These are phyloP conservation scores for Scartelaos histophorus DNA, from an alignment of 2,113 vertebrate species.

Conservation along the genomic window DNA sequence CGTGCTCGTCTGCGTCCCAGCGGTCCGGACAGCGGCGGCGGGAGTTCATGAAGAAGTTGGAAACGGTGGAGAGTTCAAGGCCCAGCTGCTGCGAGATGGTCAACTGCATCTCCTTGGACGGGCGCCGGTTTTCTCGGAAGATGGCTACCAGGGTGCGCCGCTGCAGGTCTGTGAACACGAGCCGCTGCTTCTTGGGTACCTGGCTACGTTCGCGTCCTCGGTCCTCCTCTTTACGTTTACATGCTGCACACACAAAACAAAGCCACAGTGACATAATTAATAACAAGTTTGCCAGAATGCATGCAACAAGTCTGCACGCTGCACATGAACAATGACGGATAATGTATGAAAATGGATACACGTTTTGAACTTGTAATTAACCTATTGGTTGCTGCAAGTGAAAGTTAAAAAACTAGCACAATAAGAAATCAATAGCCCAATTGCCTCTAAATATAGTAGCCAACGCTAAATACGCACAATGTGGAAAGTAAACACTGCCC, in stretches of 20 bases:
- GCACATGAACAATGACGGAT: neutral
- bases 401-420: neutral
- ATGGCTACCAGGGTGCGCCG: conserved; percentile 97
- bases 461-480: no score
- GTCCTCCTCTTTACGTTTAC: conserved; percentile 98
- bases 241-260: conserved; percentile 76
- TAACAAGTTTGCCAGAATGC: neutral
- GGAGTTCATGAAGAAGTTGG: conserved; percentile 99
- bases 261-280: neutral
- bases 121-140: conserved; percentile 98
- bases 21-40: conserved; percentile 93
- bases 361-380: neutral
- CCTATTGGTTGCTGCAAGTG: neutral
- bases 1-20: conserved; percentile 80
- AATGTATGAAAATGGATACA: neutral
- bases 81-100: conserved; percentile 99
- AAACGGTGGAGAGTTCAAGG: conserved; percentile 95
- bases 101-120: conserved; percentile 98
- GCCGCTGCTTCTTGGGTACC: conserved; percentile 96
- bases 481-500: no score
- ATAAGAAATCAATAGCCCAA: neutral
- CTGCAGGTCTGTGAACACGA: conserved; percentile 99
- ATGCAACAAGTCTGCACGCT: neutral
- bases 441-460: neutral
- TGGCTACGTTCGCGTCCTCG: conserved; percentile 92